Evolutionary conservation across 2,888 invertebrate genomes (phyloP), one percentile per base, ranked within the genome.

Genomic region (Hypolimnas misippus): DNA sequence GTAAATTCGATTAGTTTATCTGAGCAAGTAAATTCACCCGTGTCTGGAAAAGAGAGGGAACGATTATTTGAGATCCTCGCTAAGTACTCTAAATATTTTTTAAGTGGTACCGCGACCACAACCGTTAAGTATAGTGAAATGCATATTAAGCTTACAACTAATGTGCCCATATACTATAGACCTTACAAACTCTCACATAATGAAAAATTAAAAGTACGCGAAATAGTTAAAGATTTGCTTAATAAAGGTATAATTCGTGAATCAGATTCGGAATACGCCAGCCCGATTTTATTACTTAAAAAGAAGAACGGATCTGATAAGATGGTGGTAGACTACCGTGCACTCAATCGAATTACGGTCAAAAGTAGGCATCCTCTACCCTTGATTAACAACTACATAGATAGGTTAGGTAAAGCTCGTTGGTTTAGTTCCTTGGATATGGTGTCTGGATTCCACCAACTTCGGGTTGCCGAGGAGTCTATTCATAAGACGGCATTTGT

Each of bases 21-120:
- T 8, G 42, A 42, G 6, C 42, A 42, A 16, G 17, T 42, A 16
- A 42, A 42, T 16, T 17, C 42, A 17, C 8, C 42, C 6, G 42
- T 42, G 17, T 16, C 16, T 17, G 16, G 17, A 42, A 16, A 42
- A 16, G 17, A 42, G 16, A 42, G 16, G 16, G 16, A 42, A 42
- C 42, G 42, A 16, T 16, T 42, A 16, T 16, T 42, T 8, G 16
- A 42, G 16, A 42, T 42, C 17, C 42, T 42, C 5, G 42, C 16
- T 7, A 42, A 42, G 16, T 42, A 42, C 8, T 42, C 42, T 8
- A 3, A 40, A 16, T 40, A 6, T 2, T 40, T 40, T 40, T 40
- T 40, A 40, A 40, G 16, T 14, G 40, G 40, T 40, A 40, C 40
- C 14, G 40, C 40, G 16, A 40, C 7, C 40, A 40, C 40, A 16